Base-by-base conservation (phyloP, 2,797 vertebrate genomes). In the Margarornis squamiger region DNA sequence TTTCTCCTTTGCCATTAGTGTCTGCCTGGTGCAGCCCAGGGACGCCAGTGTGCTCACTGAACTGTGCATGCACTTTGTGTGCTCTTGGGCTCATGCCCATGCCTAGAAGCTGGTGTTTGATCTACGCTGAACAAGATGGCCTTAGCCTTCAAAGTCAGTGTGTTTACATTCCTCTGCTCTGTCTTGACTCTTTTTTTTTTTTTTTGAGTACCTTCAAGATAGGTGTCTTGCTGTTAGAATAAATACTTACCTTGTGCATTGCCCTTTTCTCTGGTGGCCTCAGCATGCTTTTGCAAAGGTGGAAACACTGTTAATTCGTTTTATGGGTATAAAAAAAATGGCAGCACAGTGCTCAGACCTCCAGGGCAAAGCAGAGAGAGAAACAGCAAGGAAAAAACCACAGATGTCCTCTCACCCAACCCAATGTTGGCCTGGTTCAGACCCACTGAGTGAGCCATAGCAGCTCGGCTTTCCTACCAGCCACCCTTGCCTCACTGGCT, bases 21-120 rank as follows among this genome's bases (percentile, higher is more conserved):
- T 67, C 92, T 95, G 95, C 80, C 73, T 16, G 2, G 30, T 52
- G 86, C 93, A 95, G 95, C 94, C 85, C 79, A 72, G 90, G 94
- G 91, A 95, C 57, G 61, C 91, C 90, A 71, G 70, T 9, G 55
- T 79, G 95, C 86, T 94, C 90, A 65, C 66, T 95, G 96, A 96
- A 96, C 96, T 95, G 91, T 95, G 93, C 61, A 10, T 82, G 77
- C 91, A 79, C 93, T 88, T 75, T 8, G 5, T 86, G 85, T 73
- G 58, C 79, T 93, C 90, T 67, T 94, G 96, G 90, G 94, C 72
- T 88, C 5, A 4, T 74, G 91, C 95, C 92, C 90, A 20, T 95
- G 94, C 95, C 91, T 93, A 94, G 91, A n/a, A 96, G 95, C 94
- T 88, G 83, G 59, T 67, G 93, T 94, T 96, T 95, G 96, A 94